Evolutionary conservation across 2,888 invertebrate species (phyloP), one percentile per base, ranked within the genome.

Genomic region (Carpatolechia fugitivella): DNA sequence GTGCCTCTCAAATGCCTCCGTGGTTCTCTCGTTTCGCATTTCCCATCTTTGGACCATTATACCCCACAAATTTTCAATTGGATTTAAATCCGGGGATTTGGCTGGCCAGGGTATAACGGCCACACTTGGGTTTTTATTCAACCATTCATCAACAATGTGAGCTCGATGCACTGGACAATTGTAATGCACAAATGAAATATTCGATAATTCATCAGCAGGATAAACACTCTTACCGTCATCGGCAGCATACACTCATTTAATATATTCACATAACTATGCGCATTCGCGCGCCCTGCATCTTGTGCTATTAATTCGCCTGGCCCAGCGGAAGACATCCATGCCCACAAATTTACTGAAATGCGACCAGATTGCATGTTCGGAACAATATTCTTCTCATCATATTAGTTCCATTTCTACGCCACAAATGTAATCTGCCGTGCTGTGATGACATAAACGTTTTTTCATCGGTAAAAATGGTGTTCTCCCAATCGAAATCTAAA

Each of bases 51-150:
- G 59, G 30, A 61, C 56, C 62, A 62, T 58, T 14, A 56, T 24
- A 24, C 56, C 60, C 61, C 61, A 60, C 41, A 57, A 33, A 51
- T 62, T 62, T 30, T 60, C 58, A 35, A 58, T 60, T 36, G 57
- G 56, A 35, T 60, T 62, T 13, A 59, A 49, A 52, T 59, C 60
- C 5, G 62, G 62, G 38, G 52, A 52, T 52, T 54, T 56, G 8
- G 55, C 46, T 44, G 58, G 60, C 51, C 33, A 33, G 2, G 33
- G 33, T 5, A 33, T 33, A 33, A 33, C 5, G 2, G 3, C 8
- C 2, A 33, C 10, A 6, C 8, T 8, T 1, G 33, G 8, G 33
- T 33, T 3, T 33, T 6, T 2, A 11, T 33, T 8, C 3, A 33
- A 33, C 33, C 33, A 33, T 2, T 33, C 33, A 33, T 10, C 2